These are phyloP conservation scores for Muscidifurax raptorellus DNA, from an alignment of 1,140 invertebrate species.

Conservation along the genomic window DNA sequence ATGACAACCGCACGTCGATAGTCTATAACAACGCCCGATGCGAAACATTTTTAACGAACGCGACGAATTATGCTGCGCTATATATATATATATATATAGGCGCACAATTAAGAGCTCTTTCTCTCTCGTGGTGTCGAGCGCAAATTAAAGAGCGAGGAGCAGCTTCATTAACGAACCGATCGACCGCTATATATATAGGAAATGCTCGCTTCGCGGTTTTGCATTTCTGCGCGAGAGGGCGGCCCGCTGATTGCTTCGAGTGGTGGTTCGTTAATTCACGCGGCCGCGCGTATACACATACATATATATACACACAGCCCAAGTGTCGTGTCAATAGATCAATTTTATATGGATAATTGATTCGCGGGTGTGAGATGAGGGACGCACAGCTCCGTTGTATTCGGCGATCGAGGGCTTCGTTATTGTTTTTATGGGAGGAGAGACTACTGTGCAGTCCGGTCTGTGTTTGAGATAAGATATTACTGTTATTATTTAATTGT, in stretches of 20 bases:
- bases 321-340: conserved; percentile 33
- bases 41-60: conserved; percentile 35
- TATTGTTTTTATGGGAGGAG: not conserved
- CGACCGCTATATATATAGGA: conserved; percentile 9
- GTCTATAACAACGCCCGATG: not conserved
- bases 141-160: conserved; percentile 26
- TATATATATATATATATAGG: not conserved
- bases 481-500: not conserved
- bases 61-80: not conserved
- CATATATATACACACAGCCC: not conserved
- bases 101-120: conserved; percentile 21
- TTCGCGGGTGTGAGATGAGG: conserved; percentile 7
- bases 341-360: conserved; percentile 46
- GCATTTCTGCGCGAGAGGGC: conserved; percentile 18
- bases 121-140: not conserved
- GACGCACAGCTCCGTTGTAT: not conserved
- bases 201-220: conserved; percentile 48
- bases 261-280: conserved; percentile 44
- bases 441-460: not conserved
- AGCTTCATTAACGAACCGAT: conserved; percentile 23
- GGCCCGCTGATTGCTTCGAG: conserved; percentile 32
- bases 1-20: not conserved
- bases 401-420: not conserved
- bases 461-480: not conserved
- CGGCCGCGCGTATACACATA: not conserved